Base-by-base conservation (phyloP, 2,888 invertebrate species). In the Cataglyphis altisquamis region DNA sequence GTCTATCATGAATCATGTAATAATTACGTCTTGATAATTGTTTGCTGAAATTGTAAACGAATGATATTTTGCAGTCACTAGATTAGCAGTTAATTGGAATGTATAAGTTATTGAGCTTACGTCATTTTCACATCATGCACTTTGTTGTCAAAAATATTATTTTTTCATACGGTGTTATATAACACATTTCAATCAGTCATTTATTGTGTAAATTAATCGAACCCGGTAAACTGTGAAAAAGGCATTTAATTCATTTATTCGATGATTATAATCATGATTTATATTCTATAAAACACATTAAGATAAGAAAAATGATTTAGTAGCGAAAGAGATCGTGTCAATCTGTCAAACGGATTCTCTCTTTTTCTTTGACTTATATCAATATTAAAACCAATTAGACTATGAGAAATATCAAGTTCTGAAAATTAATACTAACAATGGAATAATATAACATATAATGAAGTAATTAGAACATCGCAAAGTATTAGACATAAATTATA, bases 211-310 rank as follows among this genome's bases (percentile, higher is more conserved):
- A 25, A 41, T 72, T 39, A 18, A 18, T 18, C 12, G 18, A 66
- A 52, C 12, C 3, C n/a, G n/a, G 3, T 41, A 18, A 29, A 8
- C 62, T 29, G 5, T n/a, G 1, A 12, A 41, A 62, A 45, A 45
- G 41, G 3, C 21, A 55, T 62, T 62, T 32, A 32, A 57, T 25
- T 36, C 57, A 60, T 62, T 62, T 36, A 25, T 21, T 52, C 9
- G 21, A 21, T 18, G 3, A 52, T 25, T 45, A 45, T 5, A 32
- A 21, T 21, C 10, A 3, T 6, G 10, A 64, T 39, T 41, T n/a
- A 64, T 10, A 74, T 52, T 64, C 5, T 75, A 75, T 52, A 10
- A 39, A 64, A 75, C 12, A 36, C 15, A 18, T 60, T 73, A n/a
- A n/a, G 48, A 67, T 63, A n/a, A 55, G 6, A 52, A 55, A 52